A percentile compares a stretch with the other conserved stretches of the same genome.
Evolutionary conservation across 1,140 invertebrate species (phyloP).

Genomic region (Phortica variegata): DNA sequence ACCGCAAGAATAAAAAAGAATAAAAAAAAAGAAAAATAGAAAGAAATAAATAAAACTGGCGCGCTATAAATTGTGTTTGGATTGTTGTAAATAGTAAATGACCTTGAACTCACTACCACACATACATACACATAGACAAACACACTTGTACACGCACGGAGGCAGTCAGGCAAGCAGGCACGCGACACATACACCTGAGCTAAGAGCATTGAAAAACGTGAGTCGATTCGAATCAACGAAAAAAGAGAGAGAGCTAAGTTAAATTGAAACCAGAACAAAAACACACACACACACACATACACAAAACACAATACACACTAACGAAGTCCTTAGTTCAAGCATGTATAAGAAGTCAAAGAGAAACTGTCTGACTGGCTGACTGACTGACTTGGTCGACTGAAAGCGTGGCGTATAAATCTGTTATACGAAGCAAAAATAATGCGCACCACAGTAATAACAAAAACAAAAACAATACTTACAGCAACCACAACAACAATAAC

Average conservation of each 20-base stretch:
- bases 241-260: slow-evolving; percentile 11
- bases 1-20: slow-evolving; percentile 1
- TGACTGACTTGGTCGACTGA: background rate
- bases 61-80: slow-evolving; percentile 41
- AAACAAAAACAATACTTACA: slow-evolving; percentile 9
- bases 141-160: slow-evolving; percentile 10
- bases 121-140: slow-evolving; percentile 7
- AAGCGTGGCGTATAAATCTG: slow-evolving; percentile 6
- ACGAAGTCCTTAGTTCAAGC: slow-evolving; percentile 13
- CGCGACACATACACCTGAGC: slow-evolving; percentile 27
- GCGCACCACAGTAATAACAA: slow-evolving; percentile 9
- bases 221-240: slow-evolving; percentile 7
- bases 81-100: slow-evolving; percentile 54
- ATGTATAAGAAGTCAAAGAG: slow-evolving; percentile 37
- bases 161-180: slow-evolving; percentile 41
- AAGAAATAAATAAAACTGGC: slow-evolving; percentile 34
- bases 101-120: slow-evolving; percentile 52
- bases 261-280: slow-evolving; percentile 23
- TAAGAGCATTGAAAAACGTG: slow-evolving; percentile 25
- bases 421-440: slow-evolving; percentile 24
- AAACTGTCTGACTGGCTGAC: slow-evolving; percentile 37
- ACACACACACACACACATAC: slow-evolving; percentile 8
- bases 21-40: slow-evolving; percentile 29
- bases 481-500: background rate
- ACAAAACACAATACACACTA: slow-evolving; percentile 28